Evolutionary conservation across 1,140 invertebrate genomes (phyloP), one percentile per base, ranked within the genome.

Genomic region (Cotesia vestalis): DNA sequence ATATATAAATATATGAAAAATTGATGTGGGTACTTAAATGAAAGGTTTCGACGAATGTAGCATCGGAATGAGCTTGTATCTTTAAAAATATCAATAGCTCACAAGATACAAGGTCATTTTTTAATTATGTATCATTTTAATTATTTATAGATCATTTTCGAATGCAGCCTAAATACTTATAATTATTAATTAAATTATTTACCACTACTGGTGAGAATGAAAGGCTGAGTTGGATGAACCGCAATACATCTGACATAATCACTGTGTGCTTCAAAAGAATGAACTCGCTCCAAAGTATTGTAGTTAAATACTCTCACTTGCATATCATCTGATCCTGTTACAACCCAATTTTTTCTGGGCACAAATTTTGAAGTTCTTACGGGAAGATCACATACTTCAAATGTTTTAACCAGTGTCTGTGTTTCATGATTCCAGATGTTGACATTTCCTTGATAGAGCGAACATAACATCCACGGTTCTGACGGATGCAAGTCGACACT

Each of bases 341-440:
- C 91, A 34, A 99, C 93, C 98, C 98, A 99, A 86, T 99, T 99
- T 82, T 99, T 99, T 34, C 98, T 89, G 1, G 96, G 92, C 9
- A 99, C 94, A 88, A 99, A 99, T 79, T 96, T 96, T 0, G 96
- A 96, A 4, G 96, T 92, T 79, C 98, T 88, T 0, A 99, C 98
- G 0, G 98, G 98, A 14, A 99, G 82, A 80, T 99, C 97, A 86
- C 98, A 99, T 4, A 99, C 94, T 85, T 92, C 97, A 88, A 99
- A 98, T 38, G 95, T 95, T 85, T 99, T 99, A 46, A 98, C 94
- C 20, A 96, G 85, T 79, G 92, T 92, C 85, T 98, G 96, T 62
- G 92, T 95, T 84, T 99, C 98, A 89, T 97, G 93, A 85, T 99
- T 99, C 97, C 98, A 99, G 80, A 99, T 95, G 88, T 99, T 98